Evolutionary conservation across 2,797 vertebrate genomes (phyloP).

Genomic region (Acanthurus tractus): DNA sequence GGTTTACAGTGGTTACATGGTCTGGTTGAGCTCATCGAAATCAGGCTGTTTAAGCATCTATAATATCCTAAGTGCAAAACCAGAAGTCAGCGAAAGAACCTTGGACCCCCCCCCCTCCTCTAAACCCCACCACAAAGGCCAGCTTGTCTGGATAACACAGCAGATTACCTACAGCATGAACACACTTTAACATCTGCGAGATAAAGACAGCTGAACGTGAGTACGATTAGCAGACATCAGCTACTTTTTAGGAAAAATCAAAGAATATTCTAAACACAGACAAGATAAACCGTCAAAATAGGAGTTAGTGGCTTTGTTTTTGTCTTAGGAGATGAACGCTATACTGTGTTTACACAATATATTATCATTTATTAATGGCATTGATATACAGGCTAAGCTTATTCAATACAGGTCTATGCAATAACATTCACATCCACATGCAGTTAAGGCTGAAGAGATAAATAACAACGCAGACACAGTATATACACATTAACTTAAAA

Average conservation of each 20-base stretch:
- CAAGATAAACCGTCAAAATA: background rate
- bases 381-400: conserved; percentile 40
- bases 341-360: conserved; percentile 37
- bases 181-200: conserved; percentile 18
- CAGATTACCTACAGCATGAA: conserved; percentile 31
- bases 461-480: conserved; percentile 69
- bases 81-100: conserved; percentile 41
- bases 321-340: conserved; percentile 3
- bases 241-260: conserved; percentile 14
- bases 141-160: conserved; percentile 49
- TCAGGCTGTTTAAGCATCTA: conserved; percentile 40
- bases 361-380: conserved; percentile 18
- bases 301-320: conserved; percentile 32
- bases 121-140: conserved; percentile 39
- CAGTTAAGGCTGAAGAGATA: conserved; percentile 69
- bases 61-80: conserved; percentile 27
- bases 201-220: conserved; percentile 32
- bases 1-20: conserved; percentile 12
- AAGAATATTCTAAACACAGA: conserved; percentile 5
- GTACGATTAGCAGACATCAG: conserved; percentile 25
- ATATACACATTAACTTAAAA: conserved; percentile 65
- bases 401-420: conserved; percentile 29
- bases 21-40: background rate
- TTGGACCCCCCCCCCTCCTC: background rate
- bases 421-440: conserved; percentile 42